These are phyloP conservation scores for Bufo gargarizans DNA, from an alignment of 2,113 vertebrate genomes.

Conservation along the genomic window DNA sequence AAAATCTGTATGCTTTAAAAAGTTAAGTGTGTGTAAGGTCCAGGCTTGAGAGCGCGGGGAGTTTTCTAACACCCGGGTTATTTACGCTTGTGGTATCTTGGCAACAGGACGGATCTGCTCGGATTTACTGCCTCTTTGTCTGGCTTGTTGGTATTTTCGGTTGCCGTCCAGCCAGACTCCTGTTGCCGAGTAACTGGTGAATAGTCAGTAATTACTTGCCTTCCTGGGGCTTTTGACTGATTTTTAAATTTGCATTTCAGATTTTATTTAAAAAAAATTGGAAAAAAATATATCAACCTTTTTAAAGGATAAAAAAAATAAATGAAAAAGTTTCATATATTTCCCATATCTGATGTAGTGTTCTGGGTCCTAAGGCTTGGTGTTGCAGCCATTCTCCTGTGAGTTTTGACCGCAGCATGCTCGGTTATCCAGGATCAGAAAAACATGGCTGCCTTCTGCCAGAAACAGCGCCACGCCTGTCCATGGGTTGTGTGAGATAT, in stretches of 20 bases:
- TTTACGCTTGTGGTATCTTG: constrained; percentile 1
- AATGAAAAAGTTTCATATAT: too few relatives aligned
- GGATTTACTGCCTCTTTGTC: constrained; percentile 34
- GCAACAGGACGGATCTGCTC: neutral
- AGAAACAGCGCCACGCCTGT: too few relatives aligned
- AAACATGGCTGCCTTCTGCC: too few relatives aligned
- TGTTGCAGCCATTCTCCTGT: too few relatives aligned
- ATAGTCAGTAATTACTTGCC: neutral
- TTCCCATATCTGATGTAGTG: too few relatives aligned
- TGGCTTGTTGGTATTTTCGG: constrained; percentile 19
- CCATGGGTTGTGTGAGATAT: too few relatives aligned
- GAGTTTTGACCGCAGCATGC: too few relatives aligned
- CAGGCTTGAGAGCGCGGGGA: neutral
- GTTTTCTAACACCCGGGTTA: neutral
- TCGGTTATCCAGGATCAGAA: too few relatives aligned
- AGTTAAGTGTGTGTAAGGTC: neutral
- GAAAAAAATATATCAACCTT: neutral
- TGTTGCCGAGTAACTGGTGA: constrained; percentile 26
- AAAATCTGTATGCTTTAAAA: neutral
- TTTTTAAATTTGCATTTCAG: neutral
- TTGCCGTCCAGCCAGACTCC: neutral
- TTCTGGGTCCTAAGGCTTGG: too few relatives aligned
- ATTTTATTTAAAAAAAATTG: neutral
- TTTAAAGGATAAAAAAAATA: too few relatives aligned
- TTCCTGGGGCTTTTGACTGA: neutral